These are phyloP conservation scores for Neomorphus geoffroyi DNA, from an alignment of 2,797 vertebrate species.

Conservation along the genomic window DNA sequence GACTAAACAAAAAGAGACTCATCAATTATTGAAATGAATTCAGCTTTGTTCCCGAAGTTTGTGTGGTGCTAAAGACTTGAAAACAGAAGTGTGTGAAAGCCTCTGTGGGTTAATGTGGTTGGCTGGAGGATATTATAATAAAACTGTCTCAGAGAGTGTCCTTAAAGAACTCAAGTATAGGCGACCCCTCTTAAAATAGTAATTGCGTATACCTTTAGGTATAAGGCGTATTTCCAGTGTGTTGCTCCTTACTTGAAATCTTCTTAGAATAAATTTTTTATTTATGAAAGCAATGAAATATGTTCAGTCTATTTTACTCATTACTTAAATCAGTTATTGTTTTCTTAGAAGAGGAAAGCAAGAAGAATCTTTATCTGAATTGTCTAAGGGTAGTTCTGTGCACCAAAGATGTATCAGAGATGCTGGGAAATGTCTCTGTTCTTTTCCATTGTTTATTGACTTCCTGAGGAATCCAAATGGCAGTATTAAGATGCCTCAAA, in stretches of 20 bases:
- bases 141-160: background rate
- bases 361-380: background rate
- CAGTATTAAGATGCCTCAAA: background rate
- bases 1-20: constrained; percentile 30
- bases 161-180: background rate
- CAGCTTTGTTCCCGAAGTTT: constrained; percentile 44
- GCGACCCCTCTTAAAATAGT: constrained; percentile 12
- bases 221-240: background rate
- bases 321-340: background rate
- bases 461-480: background rate
- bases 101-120: background rate
- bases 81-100: constrained; percentile 4
- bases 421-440: background rate
- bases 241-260: background rate
- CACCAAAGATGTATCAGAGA: background rate
- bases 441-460: background rate
- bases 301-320: background rate
- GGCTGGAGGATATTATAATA: background rate
- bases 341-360: background rate
- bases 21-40: constrained; percentile 54
- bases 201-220: background rate
- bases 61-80: background rate
- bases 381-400: background rate
- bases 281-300: background rate
- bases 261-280: background rate